phyloP scores from a whole-genome alignment of 64 coral and sea anemone species.

The Porites lutea region DNA sequence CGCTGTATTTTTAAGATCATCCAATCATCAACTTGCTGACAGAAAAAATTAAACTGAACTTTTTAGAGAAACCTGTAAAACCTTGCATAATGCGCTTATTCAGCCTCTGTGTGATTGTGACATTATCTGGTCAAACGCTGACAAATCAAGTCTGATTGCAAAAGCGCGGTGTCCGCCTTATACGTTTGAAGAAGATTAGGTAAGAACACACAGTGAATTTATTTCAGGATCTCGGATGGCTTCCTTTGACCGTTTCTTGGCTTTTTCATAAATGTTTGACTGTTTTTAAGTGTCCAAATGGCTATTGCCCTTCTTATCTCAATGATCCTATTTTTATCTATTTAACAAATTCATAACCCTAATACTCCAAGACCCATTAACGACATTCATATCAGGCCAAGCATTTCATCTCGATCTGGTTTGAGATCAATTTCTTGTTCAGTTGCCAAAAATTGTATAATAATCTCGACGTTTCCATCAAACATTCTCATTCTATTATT shows the following conservation, averaged over 20 bases:
- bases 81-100: no score
- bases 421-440: no score
- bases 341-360: slow-evolving; percentile 3
- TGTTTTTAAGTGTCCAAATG: slow-evolving; percentile 2
- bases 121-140: no score
- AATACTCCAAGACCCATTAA: background rate
- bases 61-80: no score
- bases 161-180: slow-evolving; percentile 4
- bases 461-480: no score
- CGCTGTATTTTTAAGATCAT: no score
- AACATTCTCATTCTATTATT: no score
- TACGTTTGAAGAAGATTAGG: slow-evolving; percentile 35
- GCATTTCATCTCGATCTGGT: no score
- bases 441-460: no score
- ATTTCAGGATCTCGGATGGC: background rate
- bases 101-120: no score
- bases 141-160: background rate
- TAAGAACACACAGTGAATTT: background rate
- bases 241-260: background rate
- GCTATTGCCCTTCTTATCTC: background rate
- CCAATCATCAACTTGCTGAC: no score
- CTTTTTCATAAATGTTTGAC: slow-evolving; percentile 18
- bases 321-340: background rate
- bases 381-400: background rate
- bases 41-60: no score